Base-by-base conservation (phyloP, 2,888 invertebrate genomes). In the Odontothrips loti region DNA sequence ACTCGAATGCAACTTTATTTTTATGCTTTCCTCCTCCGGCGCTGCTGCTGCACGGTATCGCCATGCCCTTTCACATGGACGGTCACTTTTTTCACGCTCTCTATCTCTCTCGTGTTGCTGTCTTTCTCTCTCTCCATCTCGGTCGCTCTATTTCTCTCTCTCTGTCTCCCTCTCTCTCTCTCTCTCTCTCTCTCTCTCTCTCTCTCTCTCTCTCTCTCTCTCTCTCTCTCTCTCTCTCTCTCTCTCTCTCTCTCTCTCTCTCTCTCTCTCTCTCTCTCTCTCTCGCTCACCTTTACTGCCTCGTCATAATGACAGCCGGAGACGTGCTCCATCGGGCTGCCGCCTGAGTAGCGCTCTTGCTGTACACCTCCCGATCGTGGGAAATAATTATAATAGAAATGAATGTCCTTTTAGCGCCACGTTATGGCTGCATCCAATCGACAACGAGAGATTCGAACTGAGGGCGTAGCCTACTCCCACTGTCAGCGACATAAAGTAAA, bases 41-140 rank as follows among this genome's bases (percentile, higher is more conserved):
- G 58, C 68, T 75, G 11, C 68, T 12, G 27, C 23, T 11, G 68
- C 51, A 51, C 23, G 68, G 23, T 11, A 12, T 4, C 68, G 23
- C 0, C 9, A 27, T 27, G 23, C 23, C 9, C 68, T 75, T 27
- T 75, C 11, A 23, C 27, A 11, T 23, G 9, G 23, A n/a, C 20
- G 3, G 11, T 23, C n/a, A 1, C 4, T 68, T 23, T 68, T 68
- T 68, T 23, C 20, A 68, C 34, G 34, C 34, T 43, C 34, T 43
- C 34, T 43, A 6, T 43, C 34, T 43, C 34, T 2, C 34, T 6
- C n/a, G n/a, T n/a, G n/a, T n/a, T 10, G 63, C 63, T 2, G 63
- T 63, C 20, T 63, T 20, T 63, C 63, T 63, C 63, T 63, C 63
- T 63, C 63, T 63, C 63, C n/a, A 17, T 63, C 63, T 63, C 63